A percentile compares a stretch with the other conserved stretches of the same genome.
Conservation (phyloP, 1,140 invertebrate species). For the Nasonia longicornis region DNA sequence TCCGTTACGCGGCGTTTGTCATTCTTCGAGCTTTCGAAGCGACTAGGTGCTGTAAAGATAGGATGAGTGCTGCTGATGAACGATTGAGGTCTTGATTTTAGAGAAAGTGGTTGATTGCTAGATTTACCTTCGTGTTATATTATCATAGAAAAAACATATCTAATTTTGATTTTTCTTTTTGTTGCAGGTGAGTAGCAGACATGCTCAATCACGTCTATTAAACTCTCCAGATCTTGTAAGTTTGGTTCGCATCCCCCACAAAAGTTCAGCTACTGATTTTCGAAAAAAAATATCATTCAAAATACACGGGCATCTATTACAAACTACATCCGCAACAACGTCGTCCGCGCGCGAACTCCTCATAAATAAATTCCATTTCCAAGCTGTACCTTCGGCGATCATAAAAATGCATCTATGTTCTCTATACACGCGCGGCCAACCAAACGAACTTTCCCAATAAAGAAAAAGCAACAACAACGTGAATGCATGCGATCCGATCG, state of each 20-base stretch:
- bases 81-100: background rate
- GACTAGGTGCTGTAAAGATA: background rate
- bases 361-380: background rate
- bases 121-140: no score
- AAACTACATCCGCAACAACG: background rate
- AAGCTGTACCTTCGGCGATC: background rate
- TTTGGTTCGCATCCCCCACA: background rate
- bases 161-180: background rate
- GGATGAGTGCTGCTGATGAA: background rate
- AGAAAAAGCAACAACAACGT: background rate
- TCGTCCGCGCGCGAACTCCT: background rate
- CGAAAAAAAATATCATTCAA: no score
- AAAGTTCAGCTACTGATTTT: no score
- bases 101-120: no score
- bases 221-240: background rate
- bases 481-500: background rate
- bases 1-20: background rate
- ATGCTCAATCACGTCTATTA: background rate
- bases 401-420: background rate
- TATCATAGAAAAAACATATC: background rate
- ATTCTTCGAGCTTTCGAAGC: background rate
- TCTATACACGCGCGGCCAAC: no score
- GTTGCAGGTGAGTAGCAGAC: slow-evolving; percentile 9
- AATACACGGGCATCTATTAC: no score
- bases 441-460: background rate